Base-by-base conservation (phyloP, 2,113 vertebrate species). In the Tragelaphus scriptus region DNA sequence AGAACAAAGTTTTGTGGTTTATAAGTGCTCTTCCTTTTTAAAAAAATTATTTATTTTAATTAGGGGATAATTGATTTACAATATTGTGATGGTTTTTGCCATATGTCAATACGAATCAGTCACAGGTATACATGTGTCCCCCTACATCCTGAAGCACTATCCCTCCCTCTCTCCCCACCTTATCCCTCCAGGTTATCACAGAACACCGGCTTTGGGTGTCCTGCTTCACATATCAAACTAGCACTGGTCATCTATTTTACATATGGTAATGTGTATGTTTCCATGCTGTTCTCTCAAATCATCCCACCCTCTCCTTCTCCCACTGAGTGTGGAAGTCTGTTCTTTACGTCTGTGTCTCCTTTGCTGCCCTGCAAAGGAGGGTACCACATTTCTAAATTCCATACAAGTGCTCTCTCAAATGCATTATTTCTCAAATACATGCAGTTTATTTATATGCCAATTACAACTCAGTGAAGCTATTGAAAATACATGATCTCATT, bases 401-500 rank as follows among this genome's bases (percentile, higher is more conserved):
- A 75, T 40, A 75, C 30, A 81, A 53, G 79, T 32, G 55, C 51
- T 86, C 61, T 93, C 92, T 58, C 32, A 84, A 56, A 65, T 80
- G 36, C 4, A 26, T 53, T 30, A 9, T 71, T 56, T 93, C 80
- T 90, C 84, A 65, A 85, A 96, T 61, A 58, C 1, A 6, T 82
- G 30, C 36, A 19, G 55, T 85, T 96, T 93, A 61, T 95, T 40
- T 56, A 71, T n/a, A 61, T 56, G 36, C n/a, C 80, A 94, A 9
- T 75, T 84, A 58, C 16, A 95, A 88, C 17, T 61, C 36, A 28
- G 55, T 88, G 77, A 88, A 77, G 55, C 81, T 84, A 21, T 56
- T 91, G 95, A 97, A 96, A 91, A 90, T 51, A 59, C 32, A 85
- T 17, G 25, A 82, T 81, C 65, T 95, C 77, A 63, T 79, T 91